These are phyloP conservation scores for Chlamydotis undulata DNA, from an alignment of 2,113 vertebrate genomes.

Conservation along the genomic window DNA sequence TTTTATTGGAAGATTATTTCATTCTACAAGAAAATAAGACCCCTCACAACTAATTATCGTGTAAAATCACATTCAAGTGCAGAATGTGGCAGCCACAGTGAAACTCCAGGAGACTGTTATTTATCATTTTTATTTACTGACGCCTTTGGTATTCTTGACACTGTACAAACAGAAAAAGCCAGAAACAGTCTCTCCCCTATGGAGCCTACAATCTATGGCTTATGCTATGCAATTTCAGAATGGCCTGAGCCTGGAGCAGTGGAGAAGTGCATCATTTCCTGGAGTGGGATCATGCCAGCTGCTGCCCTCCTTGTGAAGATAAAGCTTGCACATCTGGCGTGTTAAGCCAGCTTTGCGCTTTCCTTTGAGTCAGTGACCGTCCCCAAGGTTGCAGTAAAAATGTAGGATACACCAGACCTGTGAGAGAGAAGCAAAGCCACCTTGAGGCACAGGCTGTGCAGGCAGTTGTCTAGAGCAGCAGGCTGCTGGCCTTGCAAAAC, in stretches of 20 bases:
- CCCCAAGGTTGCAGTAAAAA: not conserved
- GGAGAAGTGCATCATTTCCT: not conserved
- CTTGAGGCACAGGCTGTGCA: not conserved
- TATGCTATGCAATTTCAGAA: not conserved
- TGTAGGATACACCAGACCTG: not conserved
- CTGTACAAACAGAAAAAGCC: not conserved
- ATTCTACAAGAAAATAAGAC: conserved; percentile 12
- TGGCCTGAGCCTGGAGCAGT: not conserved
- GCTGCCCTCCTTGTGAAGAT: not conserved
- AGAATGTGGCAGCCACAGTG: not conserved
- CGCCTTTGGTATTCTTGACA: conserved; percentile 2
- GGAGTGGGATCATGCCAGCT: not conserved
- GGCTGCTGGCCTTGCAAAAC: not conserved
- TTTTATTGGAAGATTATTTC: conserved; percentile 12
- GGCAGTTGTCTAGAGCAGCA: not conserved
- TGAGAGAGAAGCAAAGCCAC: not conserved
- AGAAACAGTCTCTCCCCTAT: not conserved
- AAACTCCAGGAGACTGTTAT: not conserved
- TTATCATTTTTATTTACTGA: conserved; percentile 36
- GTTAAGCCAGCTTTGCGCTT: conserved; percentile 1
- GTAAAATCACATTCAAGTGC: conserved; percentile 8
- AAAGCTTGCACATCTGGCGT: not conserved
- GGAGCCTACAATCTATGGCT: not conserved
- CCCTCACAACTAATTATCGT: conserved; percentile 7
- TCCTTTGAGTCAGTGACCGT: not conserved